Base-by-base conservation (phyloP, 2,888 invertebrate species). In the Conchocele bisecta region DNA sequence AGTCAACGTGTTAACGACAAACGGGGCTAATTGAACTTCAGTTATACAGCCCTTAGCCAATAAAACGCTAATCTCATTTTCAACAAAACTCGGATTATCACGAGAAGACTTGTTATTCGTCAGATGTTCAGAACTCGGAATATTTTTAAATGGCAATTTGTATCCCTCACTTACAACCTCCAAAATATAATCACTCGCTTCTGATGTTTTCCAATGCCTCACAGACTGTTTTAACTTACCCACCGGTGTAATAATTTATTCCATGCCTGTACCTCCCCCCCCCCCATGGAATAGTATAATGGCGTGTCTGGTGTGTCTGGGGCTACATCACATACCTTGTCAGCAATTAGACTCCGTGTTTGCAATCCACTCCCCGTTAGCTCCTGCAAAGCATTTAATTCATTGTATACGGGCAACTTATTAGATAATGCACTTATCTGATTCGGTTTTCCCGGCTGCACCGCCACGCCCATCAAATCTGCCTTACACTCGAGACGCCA, bases 31-130 rank as follows among this genome's bases (percentile, higher is more conserved):
- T 26, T 20, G 17, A 9, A 50, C 48, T n/a, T 54, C 24, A 13
- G 51, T 17, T 28, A 69, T 63, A n/a, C 53, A 63, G 24, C 57
- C 58, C 39, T 57, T 63, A 1, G 9, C 22, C n/a, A 51, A 35
- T 22, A 69, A 33, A 15, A 11, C 37, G 13, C 37, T 20, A 22
- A 69, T 63, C 33, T 63, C 57, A 1, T 35, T 28, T 13, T 5
- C 13, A 15, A 69, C 69, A 64, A 63, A 63, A 33, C 20, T 17
- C n/a, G 42, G 24, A 42, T 56, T 54, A 13, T 60, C 29, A 20
- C 22, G 20, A 15, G 68, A 46, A 13, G 61, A 61, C 29, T 50
- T 37, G 33, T 68, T 69, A 50, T 69, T 69, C 42, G 20, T 57
- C 6, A 64, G 29, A 20, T 39, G 13, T 22, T 13, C 31, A 2